phyloP scores from a whole-genome alignment of 1,140 invertebrate species.

The Maconellicoccus hirsutus region DNA sequence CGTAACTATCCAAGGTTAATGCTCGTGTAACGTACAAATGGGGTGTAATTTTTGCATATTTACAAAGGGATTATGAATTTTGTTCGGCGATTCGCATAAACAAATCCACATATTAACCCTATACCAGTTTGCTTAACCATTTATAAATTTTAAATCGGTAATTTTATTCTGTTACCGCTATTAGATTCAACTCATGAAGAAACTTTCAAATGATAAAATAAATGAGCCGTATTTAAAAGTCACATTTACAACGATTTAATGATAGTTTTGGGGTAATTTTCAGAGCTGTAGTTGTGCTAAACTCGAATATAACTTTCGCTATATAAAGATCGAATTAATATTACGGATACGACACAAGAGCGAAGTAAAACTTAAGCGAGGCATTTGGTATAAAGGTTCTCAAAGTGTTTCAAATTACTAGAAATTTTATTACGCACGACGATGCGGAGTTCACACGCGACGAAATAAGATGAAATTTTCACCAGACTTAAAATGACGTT shows the following conservation, averaged over 20 bases:
- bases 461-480: no score
- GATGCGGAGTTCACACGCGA: no score
- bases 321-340: slow-evolving; percentile 1
- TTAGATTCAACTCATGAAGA: neutral
- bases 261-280: slow-evolving; percentile 7
- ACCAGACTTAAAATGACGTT: neutral
- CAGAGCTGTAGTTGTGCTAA: neutral
- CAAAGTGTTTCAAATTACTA: neutral
- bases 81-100: no score
- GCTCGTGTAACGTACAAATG: no score
- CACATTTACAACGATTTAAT: slow-evolving; percentile 9
- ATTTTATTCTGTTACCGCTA: neutral
- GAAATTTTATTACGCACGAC: no score
- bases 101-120: no score
- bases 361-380: neutral
- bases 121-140: neutral
- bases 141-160: neutral
- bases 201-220: neutral
- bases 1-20: no score
- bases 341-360: neutral
- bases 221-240: slow-evolving; percentile 3
- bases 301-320: neutral
- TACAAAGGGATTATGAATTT: no score
- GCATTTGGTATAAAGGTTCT: neutral
- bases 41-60: no score